Evolutionary conservation across 2,888 invertebrate species (phyloP).

Genomic region (Leucophenga maculata): DNA sequence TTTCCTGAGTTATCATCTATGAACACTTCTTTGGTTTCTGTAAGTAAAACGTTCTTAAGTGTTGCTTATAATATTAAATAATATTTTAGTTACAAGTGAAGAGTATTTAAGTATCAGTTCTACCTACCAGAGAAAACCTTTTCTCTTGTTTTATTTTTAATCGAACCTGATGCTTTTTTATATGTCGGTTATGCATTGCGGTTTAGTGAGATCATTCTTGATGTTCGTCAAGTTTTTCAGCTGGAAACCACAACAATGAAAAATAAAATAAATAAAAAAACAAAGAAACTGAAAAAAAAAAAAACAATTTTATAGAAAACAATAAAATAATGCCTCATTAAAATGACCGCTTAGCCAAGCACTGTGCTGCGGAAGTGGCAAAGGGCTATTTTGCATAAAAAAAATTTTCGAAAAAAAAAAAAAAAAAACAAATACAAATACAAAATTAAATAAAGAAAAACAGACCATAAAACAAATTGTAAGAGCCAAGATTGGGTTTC

Average conservation of each 20-base stretch:
- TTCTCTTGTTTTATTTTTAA: too few relatives aligned
- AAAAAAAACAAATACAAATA: constrained; percentile 12
- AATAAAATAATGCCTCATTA: constrained; percentile 14
- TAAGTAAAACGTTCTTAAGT: too few relatives aligned
- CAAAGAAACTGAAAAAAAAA: neutral
- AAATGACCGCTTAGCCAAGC: neutral
- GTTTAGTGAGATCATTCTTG: neutral
- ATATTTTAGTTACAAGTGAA: too few relatives aligned
- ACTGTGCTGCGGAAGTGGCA: constrained; percentile 16
- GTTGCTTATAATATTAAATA: too few relatives aligned
- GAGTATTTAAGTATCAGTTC: too few relatives aligned
- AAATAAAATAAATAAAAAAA: neutral
- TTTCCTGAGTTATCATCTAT: too few relatives aligned
- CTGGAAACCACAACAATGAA: constrained; percentile 5
- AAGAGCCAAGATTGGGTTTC: constrained; percentile 20
- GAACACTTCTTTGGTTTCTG: too few relatives aligned
- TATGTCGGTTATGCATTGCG: neutral
- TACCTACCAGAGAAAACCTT: too few relatives aligned
- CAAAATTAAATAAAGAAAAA: neutral
- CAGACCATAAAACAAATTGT: neutral
- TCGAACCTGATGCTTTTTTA: too few relatives aligned
- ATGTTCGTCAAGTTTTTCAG: too few relatives aligned
- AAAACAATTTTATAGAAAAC: neutral
- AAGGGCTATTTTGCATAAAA: constrained; percentile 27
- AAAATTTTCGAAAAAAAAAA: neutral